A percentile compares a stretch with the other conserved stretches of the same genome.
These are phyloP conservation scores for Rhynchopsitta pachyrhyncha DNA, from an alignment of 2,113 vertebrate species.

Conservation along the genomic window DNA sequence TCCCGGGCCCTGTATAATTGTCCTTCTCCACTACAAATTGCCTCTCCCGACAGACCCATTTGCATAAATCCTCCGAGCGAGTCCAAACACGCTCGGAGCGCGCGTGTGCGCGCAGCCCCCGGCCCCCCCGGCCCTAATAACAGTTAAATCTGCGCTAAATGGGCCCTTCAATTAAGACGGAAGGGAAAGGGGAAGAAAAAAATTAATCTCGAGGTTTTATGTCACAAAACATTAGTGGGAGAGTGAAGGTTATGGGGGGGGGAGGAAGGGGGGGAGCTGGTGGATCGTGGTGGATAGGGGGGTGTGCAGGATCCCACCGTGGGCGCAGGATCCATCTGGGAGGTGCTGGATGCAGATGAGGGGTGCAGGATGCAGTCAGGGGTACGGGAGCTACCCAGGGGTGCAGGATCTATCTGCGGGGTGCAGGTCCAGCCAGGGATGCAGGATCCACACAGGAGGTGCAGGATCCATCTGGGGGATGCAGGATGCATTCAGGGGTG, in stretches of 20 bases:
- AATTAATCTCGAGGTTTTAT: conserved; percentile 76
- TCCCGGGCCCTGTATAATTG: conserved; percentile 78
- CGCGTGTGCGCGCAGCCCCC: conserved; percentile 60
- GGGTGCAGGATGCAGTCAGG: neutral
- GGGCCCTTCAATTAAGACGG: conserved; percentile 79
- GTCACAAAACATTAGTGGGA: conserved; percentile 76
- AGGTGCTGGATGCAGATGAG: no score
- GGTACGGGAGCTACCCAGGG: fast-evolving
- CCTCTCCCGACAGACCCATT: conserved; percentile 79
- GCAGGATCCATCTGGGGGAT: neutral
- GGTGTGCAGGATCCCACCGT: fast-evolving
- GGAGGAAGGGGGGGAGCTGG: neutral
- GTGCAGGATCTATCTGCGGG: fast-evolving
- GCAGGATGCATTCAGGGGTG: no score
- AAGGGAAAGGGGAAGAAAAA: conserved; percentile 16
- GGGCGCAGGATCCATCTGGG: no score
- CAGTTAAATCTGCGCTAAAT: conserved; percentile 83
- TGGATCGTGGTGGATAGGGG: neutral
- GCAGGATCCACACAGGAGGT: no score
- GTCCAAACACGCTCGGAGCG: conserved; percentile 71
- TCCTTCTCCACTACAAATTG: conserved; percentile 82
- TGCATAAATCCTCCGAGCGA: conserved; percentile 79
- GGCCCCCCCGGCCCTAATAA: conserved; percentile 77
- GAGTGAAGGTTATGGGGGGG: conserved; percentile 51
- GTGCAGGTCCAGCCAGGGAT: no score